Conservation (phyloP, 2,888 invertebrate genomes). For the Hypselothyrea guttata region DNA sequence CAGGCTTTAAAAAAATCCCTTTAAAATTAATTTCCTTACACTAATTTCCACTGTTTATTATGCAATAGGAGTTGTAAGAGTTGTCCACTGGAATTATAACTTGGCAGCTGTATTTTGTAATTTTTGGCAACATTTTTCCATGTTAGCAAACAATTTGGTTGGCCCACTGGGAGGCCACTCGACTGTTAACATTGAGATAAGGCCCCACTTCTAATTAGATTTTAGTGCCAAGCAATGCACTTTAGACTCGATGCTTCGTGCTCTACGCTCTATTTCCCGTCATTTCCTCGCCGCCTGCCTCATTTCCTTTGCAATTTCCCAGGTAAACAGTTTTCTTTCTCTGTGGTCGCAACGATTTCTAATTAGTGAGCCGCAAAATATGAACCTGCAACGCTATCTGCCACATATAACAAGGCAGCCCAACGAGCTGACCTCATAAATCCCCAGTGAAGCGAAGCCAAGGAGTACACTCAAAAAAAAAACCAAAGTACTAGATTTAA, state of each 20-base stretch:
- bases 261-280: neutral
- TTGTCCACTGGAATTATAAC: no score
- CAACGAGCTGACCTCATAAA: constrained; percentile 52
- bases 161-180: neutral
- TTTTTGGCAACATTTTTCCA: constrained; percentile 13
- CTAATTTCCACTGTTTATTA: no score
- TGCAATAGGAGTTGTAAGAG: no score
- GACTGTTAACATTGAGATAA: constrained; percentile 59
- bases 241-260: constrained; percentile 28
- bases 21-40: no score
- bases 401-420: constrained; percentile 23
- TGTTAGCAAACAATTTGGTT: constrained; percentile 4
- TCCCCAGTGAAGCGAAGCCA: constrained; percentile 20
- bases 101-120: no score
- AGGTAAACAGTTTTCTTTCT: constrained; percentile 61
- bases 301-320: constrained; percentile 4
- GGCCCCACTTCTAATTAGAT: constrained; percentile 57
- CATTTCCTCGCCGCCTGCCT: neutral
- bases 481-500: no score
- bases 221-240: constrained; percentile 56
- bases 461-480: no score
- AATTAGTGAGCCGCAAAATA: constrained; percentile 67
- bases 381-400: constrained; percentile 41
- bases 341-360: constrained; percentile 46
- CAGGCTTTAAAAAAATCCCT: no score